Evolutionary conservation across 2,797 vertebrate species (phyloP).

Genomic region (Antrozous pallidus): DNA sequence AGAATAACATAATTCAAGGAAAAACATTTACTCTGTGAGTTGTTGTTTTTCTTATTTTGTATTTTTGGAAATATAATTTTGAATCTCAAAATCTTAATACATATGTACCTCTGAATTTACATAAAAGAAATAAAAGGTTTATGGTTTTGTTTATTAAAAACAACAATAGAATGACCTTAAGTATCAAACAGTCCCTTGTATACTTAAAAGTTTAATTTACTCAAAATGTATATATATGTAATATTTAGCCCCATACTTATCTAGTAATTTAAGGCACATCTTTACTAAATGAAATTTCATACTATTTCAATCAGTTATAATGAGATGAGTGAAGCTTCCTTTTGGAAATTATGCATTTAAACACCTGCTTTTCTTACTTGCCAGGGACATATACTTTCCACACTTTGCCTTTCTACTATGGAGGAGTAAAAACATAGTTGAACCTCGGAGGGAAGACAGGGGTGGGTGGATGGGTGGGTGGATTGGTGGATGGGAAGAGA

Average conservation of each 20-base stretch:
- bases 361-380: neutral
- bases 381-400: neutral
- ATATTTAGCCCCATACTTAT: neutral
- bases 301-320: neutral
- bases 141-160: neutral
- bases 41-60: neutral
- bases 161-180: neutral
- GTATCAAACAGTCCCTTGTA: neutral
- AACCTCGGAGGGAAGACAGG: neutral
- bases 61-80: neutral
- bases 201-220: constrained; percentile 16
- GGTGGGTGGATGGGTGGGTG: no score
- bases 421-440: neutral
- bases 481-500: no score
- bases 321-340: neutral
- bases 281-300: constrained; percentile 12
- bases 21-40: neutral
- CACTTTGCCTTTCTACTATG: neutral
- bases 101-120: neutral
- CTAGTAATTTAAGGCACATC: neutral
- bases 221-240: neutral
- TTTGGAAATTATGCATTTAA: neutral
- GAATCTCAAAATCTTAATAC: neutral
- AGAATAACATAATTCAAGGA: neutral
- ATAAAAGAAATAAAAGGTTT: neutral